Conservation (phyloP, 2,797 vertebrate species). For the Mastacembelus armatus region DNA sequence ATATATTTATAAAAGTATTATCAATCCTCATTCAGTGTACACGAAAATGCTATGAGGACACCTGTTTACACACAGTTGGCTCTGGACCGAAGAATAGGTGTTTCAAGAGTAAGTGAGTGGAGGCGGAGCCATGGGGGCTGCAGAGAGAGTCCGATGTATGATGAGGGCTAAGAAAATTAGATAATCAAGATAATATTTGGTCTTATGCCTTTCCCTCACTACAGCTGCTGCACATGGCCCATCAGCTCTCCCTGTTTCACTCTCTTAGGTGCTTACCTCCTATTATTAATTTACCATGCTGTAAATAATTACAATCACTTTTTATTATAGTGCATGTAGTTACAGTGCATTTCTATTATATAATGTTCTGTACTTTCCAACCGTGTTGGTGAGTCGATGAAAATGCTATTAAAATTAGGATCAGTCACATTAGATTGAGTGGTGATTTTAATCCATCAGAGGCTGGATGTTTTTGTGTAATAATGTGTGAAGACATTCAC, state of each 20-base stretch:
- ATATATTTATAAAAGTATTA: too few relatives aligned
- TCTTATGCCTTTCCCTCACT: constrained; percentile 32
- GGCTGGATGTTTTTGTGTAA: constrained; percentile 10
- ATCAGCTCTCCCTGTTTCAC: constrained; percentile 32
- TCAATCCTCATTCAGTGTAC: too few relatives aligned
- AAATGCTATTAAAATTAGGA: constrained; percentile 45
- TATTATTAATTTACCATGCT: constrained; percentile 62
- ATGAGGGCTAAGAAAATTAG: constrained; percentile 61
- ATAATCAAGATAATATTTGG: constrained; percentile 59
- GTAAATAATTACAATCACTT: constrained; percentile 66
- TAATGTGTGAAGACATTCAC: background rate
- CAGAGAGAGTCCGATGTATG: constrained; percentile 50
- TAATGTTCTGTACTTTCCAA: constrained; percentile 19
- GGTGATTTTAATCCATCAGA: constrained; percentile 50
- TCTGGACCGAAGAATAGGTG: constrained; percentile 10
- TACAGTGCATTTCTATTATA: constrained; percentile 31
- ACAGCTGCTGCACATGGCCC: constrained; percentile 36
- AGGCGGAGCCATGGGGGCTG: constrained; percentile 43
- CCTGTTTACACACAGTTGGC: background rate
- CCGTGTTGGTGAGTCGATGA: constrained; percentile 27
- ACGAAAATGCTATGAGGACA: background rate
- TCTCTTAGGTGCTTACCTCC: constrained; percentile 48
- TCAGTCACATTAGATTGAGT: constrained; percentile 54
- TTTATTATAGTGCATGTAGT: constrained; percentile 48
- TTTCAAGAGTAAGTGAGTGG: constrained; percentile 57